Conservation (phyloP, 1,140 invertebrate species). For the Coenobita brevimanus region DNA sequence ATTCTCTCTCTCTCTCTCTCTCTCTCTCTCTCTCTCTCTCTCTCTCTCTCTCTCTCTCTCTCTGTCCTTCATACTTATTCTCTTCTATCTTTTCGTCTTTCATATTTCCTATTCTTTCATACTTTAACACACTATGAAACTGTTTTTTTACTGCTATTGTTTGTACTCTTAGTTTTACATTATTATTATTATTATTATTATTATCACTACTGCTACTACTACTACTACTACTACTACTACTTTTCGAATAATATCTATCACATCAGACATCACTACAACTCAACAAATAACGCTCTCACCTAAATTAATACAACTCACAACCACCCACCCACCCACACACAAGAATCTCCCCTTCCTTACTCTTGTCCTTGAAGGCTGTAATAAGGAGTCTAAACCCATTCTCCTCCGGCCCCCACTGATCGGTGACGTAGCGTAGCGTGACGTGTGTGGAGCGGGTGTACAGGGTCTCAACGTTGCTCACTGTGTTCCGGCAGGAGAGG, state of each 20-base stretch:
- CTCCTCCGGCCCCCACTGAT: conserved; percentile 90
- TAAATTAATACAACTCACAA: too few relatives aligned
- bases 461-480: conserved; percentile 87
- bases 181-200: neutral
- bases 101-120: too few relatives aligned
- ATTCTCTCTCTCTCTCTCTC: too few relatives aligned
- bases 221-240: neutral
- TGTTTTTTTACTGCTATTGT: too few relatives aligned
- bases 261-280: too few relatives aligned
- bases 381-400: conserved; percentile 95
- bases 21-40: neutral
- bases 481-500: conserved; percentile 91
- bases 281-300: too few relatives aligned
- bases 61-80: neutral
- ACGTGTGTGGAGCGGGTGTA: conserved; percentile 94
- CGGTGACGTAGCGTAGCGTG: conserved; percentile 93
- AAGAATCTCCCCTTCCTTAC: conserved; percentile 13
- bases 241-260: neutral
- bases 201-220: neutral
- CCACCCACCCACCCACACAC: too few relatives aligned
- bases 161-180: too few relatives aligned
- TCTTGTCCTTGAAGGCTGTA: conserved; percentile 87
- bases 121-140: too few relatives aligned
- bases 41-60: neutral
- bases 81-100: too few relatives aligned